Evolutionary conservation across 2,888 invertebrate genomes (phyloP), one percentile per base, ranked within the genome.

Genomic region (Antitype chi): DNA sequence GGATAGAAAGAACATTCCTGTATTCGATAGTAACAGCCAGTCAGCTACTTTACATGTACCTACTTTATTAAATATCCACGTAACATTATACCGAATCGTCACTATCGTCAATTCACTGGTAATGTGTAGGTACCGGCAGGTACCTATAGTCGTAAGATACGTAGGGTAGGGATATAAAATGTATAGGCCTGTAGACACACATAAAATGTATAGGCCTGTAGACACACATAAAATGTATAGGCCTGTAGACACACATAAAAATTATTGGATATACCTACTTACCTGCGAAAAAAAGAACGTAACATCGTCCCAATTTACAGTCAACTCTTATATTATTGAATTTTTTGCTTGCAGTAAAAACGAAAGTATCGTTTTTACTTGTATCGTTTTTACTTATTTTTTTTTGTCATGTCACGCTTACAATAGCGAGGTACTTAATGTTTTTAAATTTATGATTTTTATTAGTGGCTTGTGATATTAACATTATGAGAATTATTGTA

Each of bases 241-340:
- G 23, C 25, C 32, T 43, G 32, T 23, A 15, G 9, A 52, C 1
- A 32, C 9, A 67, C 8, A 28, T 28, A 23, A 52, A 52, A 32
- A 17, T 17, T 3, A 52, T 23, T 52, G 15, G 8, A 47, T 23
- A 53, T 55, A 74, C 86, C 83, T 55, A 76, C 86, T 85, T 55
- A 86, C 86, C 70, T 69, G n/a, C 60, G 70, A 63, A 84, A 75
- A 64, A 49, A 60, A 62, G 66, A 81, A 66, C 85, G 84, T 66
- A 81, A 78, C 86, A 87, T 87, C 66, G 53, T 78, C 69, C 67
- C 7, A 59, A 74, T 75, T 20, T 62, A 64, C 11, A 55, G 20
- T 71, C 17, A 70, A 70, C 32, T 49, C 20, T 72, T n/a, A 23
- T 47, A 15, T 15, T 57, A 63, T 38, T 60, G 1, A 62, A 70